Percentiles rank a stretch among this genome's conserved stretches.
Conservation (phyloP, 2,888 invertebrate species). For the Napeogenes sylphis region DNA sequence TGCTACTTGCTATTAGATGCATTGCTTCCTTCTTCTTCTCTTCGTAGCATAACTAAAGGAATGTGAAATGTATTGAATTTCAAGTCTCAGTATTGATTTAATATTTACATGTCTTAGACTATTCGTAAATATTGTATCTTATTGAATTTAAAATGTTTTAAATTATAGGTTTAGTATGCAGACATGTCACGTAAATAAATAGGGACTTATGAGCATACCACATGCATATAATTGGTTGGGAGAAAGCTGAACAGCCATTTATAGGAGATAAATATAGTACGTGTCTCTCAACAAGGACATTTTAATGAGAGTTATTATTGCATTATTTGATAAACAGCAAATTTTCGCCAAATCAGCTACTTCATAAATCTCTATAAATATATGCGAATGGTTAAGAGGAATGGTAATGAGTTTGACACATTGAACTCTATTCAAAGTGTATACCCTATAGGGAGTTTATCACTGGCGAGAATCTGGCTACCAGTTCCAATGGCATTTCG, state of each 20-base stretch:
- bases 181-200: no score
- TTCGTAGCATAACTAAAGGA: no score
- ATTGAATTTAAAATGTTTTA: no score
- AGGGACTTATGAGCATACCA: no score
- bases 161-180: no score
- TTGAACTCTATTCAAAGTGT: constrained; percentile 26
- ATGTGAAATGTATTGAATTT: no score
- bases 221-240: no score
- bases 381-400: constrained; percentile 15
- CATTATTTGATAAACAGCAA: neutral
- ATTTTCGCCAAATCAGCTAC: constrained; percentile 2
- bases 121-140: no score
- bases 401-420: constrained; percentile 32
- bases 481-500: constrained; percentile 29
- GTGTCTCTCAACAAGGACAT: neutral
- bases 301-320: neutral
- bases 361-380: constrained; percentile 13
- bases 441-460: constrained; percentile 27
- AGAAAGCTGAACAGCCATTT: no score
- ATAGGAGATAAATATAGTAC: neutral
- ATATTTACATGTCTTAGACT: no score
- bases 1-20: neutral
- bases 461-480: constrained; percentile 26
- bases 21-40: neutral
- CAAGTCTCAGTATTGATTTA: no score